Conservation (phyloP, 92 coral and sea anemone genomes). For the Ricordea florida region DNA sequence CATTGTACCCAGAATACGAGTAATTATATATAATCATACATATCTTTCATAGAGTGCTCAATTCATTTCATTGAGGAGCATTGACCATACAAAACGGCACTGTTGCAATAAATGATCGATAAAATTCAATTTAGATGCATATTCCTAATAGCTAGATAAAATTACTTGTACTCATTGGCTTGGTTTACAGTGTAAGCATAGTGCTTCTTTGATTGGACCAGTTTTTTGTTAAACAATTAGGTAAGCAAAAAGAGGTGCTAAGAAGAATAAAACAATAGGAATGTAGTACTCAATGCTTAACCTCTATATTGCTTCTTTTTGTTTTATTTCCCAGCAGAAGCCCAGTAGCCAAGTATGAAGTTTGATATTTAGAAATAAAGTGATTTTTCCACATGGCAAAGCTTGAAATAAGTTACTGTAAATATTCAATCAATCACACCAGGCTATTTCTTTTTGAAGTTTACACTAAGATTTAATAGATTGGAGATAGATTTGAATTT, state of each 20-base stretch:
- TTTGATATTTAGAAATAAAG: too few species aligned
- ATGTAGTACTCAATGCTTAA: not conserved
- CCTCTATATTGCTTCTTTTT: not conserved
- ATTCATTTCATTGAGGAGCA: too few species aligned
- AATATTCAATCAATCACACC: slow-evolving; percentile 2
- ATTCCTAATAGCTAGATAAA: not conserved
- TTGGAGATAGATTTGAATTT: not conserved
- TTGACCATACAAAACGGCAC: too few species aligned
- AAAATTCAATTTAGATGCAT: not conserved
- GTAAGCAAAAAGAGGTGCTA: slow-evolving; percentile 1
- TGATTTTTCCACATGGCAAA: not conserved
- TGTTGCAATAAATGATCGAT: not conserved
- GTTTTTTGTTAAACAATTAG: not conserved
- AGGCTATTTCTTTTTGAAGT: too few species aligned
- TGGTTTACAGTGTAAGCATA: not conserved
- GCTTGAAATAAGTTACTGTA: slow-evolving; percentile 4
- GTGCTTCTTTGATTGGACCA: slow-evolving; percentile 1
- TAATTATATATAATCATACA: not conserved
- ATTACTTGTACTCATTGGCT: slow-evolving; percentile 9
- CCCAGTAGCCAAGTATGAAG: not conserved
- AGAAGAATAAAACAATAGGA: not conserved
- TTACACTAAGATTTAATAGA: not conserved
- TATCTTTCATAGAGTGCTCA: not conserved
- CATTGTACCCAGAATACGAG: not conserved
- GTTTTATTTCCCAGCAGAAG: not conserved